These are phyloP conservation scores for Andricus curvator DNA, from an alignment of 2,888 invertebrate species.

Conservation along the genomic window DNA sequence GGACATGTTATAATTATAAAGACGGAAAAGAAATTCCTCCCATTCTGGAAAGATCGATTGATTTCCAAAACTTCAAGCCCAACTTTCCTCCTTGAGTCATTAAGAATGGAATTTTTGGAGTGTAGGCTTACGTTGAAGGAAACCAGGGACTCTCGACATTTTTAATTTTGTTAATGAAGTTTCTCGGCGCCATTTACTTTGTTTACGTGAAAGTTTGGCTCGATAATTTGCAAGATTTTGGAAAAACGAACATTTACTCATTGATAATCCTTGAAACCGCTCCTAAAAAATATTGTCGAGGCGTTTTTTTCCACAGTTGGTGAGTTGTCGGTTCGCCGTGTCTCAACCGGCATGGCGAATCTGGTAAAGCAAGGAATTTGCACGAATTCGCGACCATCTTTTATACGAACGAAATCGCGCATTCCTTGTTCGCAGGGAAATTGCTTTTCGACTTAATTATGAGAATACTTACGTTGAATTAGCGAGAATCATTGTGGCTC, in stretches of 20 bases:
- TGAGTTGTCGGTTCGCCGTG: slow-evolving; percentile 7
- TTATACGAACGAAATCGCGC: slow-evolving; percentile 64
- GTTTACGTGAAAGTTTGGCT: slow-evolving; percentile 55
- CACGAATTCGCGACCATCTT: slow-evolving; percentile 65
- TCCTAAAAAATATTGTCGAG: neutral
- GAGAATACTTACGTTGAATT: slow-evolving; percentile 72
- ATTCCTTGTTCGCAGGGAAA: slow-evolving; percentile 38
- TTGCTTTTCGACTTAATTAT: neutral
- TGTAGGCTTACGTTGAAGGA: neutral
- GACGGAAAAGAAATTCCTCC: neutral
- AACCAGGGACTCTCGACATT: slow-evolving; percentile 29
- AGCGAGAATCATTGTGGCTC: slow-evolving; percentile 74
- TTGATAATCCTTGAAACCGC: neutral
- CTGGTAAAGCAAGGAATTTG: slow-evolving; percentile 61
- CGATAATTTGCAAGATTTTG: neutral
- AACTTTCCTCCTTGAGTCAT: neutral
- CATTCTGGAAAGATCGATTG: neutral
- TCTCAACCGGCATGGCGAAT: slow-evolving; percentile 67
- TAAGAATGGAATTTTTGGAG: slow-evolving; percentile 2
- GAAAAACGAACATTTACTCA: neutral
- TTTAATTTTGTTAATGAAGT: slow-evolving; percentile 38
- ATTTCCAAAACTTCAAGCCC: neutral
- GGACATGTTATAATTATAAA: slow-evolving; percentile 6
- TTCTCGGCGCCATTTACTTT: slow-evolving; percentile 66
- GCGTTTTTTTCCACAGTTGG: neutral